Evolutionary conservation across 2,113 vertebrate genomes (phyloP).

Genomic region (Chascanopsetta lugubris): DNA sequence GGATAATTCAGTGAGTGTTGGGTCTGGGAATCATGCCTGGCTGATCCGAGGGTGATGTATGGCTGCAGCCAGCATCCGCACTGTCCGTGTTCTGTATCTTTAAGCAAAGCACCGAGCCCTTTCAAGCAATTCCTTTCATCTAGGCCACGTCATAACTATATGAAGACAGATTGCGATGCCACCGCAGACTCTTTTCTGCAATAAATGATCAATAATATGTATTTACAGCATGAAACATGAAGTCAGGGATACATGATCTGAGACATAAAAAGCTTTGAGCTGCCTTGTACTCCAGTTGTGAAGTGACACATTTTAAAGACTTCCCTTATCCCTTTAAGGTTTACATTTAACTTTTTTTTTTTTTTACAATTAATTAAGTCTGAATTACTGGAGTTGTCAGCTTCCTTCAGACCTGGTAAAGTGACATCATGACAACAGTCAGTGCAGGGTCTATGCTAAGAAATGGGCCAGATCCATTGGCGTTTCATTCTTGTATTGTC

Average conservation of each 20-base stretch:
- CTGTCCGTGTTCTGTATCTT: not conserved
- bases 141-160: not conserved
- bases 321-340: slow-evolving; percentile 22
- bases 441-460: not conserved
- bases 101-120: not conserved
- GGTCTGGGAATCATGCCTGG: not conserved
- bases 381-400: slow-evolving; percentile 17
- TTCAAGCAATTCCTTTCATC: not conserved
- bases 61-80: not conserved
- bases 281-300: slow-evolving; percentile 40
- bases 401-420: not conserved
- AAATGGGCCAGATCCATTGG: not conserved
- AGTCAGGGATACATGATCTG: slow-evolving; percentile 1
- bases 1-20: slow-evolving; percentile 20
- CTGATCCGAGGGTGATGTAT: not conserved
- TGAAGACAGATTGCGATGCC: not conserved
- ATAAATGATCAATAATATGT: slow-evolving; percentile 2
- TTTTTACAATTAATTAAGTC: slow-evolving; percentile 39
- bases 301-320: slow-evolving; percentile 49
- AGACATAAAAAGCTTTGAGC: slow-evolving; percentile 14
- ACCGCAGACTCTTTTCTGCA: not conserved
- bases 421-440: not conserved
- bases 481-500: not conserved
- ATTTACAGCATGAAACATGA: slow-evolving; percentile 3
- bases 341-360: too few relatives aligned